Percentiles rank a stretch among this genome's conserved stretches.
Conservation (phyloP, 2,888 invertebrate species). For the Caenorhabditis doughertyi region DNA sequence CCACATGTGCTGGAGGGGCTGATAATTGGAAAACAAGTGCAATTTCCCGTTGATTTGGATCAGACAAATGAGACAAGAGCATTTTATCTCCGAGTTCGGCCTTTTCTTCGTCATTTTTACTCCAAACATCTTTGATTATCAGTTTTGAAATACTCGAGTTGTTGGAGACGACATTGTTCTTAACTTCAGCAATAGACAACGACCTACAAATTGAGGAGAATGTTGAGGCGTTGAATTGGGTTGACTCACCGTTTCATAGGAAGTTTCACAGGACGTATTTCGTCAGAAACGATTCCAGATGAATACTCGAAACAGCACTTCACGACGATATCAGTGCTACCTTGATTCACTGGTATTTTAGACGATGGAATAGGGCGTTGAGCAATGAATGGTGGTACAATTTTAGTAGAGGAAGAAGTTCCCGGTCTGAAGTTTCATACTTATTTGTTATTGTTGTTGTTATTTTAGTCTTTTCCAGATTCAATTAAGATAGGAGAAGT, state of each 20-base stretch:
- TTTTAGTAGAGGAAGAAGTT: background rate
- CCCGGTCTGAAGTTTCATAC: background rate
- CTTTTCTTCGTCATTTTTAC: constrained; percentile 31
- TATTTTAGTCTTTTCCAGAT: background rate
- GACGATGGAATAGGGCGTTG: background rate
- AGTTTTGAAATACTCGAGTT: background rate
- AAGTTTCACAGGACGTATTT: constrained; percentile 11
- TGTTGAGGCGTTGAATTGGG: background rate
- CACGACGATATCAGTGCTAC: background rate
- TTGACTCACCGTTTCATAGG: background rate
- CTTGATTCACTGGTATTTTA: background rate
- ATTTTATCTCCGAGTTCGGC: constrained; percentile 23
- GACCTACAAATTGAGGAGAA: background rate
- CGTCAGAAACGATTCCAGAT: background rate
- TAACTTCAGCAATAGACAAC: constrained; percentile 6
- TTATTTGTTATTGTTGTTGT: no score
- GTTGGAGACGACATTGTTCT: background rate
- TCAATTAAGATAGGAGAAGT: background rate
- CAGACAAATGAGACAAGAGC: constrained; percentile 27
- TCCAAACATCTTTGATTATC: constrained; percentile 21
- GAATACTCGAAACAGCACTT: constrained; percentile 20
- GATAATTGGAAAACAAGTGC: constrained; percentile 20
- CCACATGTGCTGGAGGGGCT: constrained; percentile 16
- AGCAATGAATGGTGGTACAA: background rate
- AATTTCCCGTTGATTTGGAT: background rate